Evolutionary conservation across 2,113 vertebrate species (phyloP).

Genomic region (Gobio gobio): DNA sequence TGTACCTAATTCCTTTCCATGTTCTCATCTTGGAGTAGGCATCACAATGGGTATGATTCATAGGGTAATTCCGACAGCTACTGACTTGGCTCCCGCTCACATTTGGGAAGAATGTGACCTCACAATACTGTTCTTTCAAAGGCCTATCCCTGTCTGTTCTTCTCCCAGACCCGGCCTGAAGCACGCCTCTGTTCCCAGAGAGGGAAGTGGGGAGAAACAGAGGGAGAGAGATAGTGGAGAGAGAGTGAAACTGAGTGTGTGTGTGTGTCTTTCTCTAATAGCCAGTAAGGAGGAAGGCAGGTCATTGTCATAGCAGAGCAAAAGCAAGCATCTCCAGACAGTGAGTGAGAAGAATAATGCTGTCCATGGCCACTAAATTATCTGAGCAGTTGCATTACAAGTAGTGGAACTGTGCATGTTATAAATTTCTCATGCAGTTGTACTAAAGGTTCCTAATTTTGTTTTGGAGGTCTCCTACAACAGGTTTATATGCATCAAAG

Average conservation of each 20-base stretch:
- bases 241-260: conserved; percentile 22
- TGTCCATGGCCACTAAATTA: neutral
- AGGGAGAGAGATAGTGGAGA: conserved; percentile 61
- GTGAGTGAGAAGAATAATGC: too few relatives aligned
- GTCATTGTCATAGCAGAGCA: conserved; percentile 26
- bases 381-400: neutral
- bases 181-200: conserved; percentile 71
- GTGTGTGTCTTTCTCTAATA: neutral
- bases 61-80: conserved; percentile 77
- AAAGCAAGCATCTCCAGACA: conserved; percentile 11
- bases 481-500: too few relatives aligned
- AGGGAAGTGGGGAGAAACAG: conserved; percentile 65
- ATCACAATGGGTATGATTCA: conserved; percentile 82
- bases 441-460: too few relatives aligned
- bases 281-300: neutral
- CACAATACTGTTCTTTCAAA: conserved; percentile 81
- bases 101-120: conserved; percentile 82
- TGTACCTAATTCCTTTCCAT: conserved; percentile 78
- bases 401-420: neutral
- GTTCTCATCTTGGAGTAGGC: conserved; percentile 75
- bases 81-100: conserved; percentile 78
- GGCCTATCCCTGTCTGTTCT: conserved; percentile 73
- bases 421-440: too few relatives aligned
- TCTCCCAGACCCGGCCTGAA: conserved; percentile 72
- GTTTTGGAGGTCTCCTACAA: too few relatives aligned